Base-by-base conservation (phyloP, 2,888 invertebrate genomes). In the Saturnia pavonia region DNA sequence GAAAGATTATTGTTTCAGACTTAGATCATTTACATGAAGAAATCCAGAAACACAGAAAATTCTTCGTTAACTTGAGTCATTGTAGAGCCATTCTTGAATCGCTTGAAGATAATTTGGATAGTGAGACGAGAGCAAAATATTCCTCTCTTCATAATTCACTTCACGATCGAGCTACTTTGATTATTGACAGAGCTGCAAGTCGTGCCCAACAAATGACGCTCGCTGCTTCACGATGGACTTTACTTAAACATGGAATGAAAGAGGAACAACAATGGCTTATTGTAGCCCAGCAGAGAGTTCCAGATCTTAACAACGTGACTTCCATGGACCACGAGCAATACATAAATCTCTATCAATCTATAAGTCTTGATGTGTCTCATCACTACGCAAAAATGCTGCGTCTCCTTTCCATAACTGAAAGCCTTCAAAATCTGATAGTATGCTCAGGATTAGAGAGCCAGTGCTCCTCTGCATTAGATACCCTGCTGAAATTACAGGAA, bases 31-130 rank as follows among this genome's bases (percentile, higher is more conserved):
- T 98, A n/a, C 97, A 97, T 81, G 97, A 97, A 81, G 98, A 98
- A 91, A 97, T 98, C 91, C 97, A 97, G 81, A 98, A 97, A 83
- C 97, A 98, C 81, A 95, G 98, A 57, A 97, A 97, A 82, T 98
- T 98, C 94, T 98, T 98, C 83, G 97, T 97, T 0, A 98, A 97
- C 78, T 88, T 98, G 12, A 98, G 97, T 80, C 97, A 98, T 77
- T 98, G 98, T 81, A 95, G 97, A 78, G 97, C 97, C 16, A 97
- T 98, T 79, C 91, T 98, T 57, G 98, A 98, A 86, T 97, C 97
- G 0, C 89, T 98, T 40, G 97, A 97, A 88, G 96, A 96, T 75
- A 97, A 97, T 84, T 93, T 98, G 57, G 98, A 98, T 80, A 94
- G 94, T 54, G 97, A 97, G 87, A 97, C 98, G 0, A 95, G 96